These are phyloP conservation scores for Holacanthus passer DNA, from an alignment of 2,113 vertebrate species.

Conservation along the genomic window DNA sequence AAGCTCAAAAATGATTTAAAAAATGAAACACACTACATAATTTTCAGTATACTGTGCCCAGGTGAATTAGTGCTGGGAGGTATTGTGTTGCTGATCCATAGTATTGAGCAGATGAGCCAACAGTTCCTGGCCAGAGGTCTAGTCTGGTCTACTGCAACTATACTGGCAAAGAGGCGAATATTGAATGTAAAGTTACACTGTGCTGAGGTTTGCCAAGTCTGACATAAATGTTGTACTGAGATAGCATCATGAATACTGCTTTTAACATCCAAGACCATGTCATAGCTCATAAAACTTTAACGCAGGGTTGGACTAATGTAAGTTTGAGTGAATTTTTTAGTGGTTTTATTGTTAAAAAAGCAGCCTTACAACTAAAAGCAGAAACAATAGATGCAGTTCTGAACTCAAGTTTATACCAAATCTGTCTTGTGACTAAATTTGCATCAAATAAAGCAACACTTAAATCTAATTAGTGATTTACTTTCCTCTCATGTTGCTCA, in stretches of 20 bases:
- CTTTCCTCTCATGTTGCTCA: constrained; percentile 55
- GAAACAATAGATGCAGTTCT: not conserved
- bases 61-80: constrained; percentile 32
- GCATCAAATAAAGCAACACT: constrained; percentile 45
- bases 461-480: constrained; percentile 54
- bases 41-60: not conserved
- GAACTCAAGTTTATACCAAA: not conserved
- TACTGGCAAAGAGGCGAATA: constrained; percentile 52
- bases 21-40: not conserved
- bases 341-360: constrained; percentile 9
- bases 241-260: constrained; percentile 46
- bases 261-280: constrained; percentile 51
- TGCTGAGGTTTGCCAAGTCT: constrained; percentile 52
- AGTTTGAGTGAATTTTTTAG: constrained; percentile 25
- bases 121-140: constrained; percentile 40
- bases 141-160: constrained; percentile 36
- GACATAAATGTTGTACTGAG: constrained; percentile 51
- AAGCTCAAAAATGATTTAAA: not conserved
- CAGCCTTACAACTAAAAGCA: constrained; percentile 6
- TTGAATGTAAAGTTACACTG: constrained; percentile 61
- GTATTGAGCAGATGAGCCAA: constrained; percentile 52
- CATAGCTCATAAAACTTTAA: constrained; percentile 44
- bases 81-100: constrained; percentile 53
- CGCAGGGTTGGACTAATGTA: constrained; percentile 18
- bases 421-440: constrained; percentile 18